A percentile compares a stretch with the other conserved stretches of the same genome.
Conservation (phyloP, 2,888 invertebrate genomes). For the Heliconius aoede region DNA sequence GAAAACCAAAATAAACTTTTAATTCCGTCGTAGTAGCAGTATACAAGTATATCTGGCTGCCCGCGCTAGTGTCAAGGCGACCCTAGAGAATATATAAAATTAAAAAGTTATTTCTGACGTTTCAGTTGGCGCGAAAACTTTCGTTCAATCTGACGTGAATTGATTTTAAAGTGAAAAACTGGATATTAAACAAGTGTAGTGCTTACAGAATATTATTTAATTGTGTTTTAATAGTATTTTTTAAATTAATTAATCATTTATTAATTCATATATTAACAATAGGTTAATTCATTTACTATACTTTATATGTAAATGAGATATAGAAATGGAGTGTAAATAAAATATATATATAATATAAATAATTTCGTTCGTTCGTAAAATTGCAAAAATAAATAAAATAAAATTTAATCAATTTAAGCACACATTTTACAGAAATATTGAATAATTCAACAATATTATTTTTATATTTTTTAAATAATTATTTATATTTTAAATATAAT, state of each 20-base stretch:
- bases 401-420: too few relatives aligned
- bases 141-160: conserved; percentile 19
- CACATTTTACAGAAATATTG: too few relatives aligned
- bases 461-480: not conserved
- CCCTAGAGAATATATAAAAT: conserved; percentile 40
- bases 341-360: not conserved
- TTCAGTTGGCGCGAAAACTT: conserved; percentile 46
- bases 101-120: conserved; percentile 39
- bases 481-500: not conserved
- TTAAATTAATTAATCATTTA: not conserved
- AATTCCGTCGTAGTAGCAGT: conserved; percentile 59
- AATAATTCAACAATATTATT: not conserved
- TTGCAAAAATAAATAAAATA: not conserved
- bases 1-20: conserved; percentile 63
- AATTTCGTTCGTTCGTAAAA: not conserved
- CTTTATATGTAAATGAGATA: not conserved
- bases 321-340: not conserved
- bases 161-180: conserved; percentile 5
- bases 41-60: conserved; percentile 45
- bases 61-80: conserved; percentile 49
- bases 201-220: not conserved
- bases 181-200: not conserved
- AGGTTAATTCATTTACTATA: not conserved
- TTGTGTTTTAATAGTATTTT: not conserved
- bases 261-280: not conserved